Percentiles rank a stretch among this genome's conserved stretches.
These are phyloP conservation scores for Cotesia typhae DNA, from an alignment of 1,140 invertebrate genomes.

Conservation along the genomic window DNA sequence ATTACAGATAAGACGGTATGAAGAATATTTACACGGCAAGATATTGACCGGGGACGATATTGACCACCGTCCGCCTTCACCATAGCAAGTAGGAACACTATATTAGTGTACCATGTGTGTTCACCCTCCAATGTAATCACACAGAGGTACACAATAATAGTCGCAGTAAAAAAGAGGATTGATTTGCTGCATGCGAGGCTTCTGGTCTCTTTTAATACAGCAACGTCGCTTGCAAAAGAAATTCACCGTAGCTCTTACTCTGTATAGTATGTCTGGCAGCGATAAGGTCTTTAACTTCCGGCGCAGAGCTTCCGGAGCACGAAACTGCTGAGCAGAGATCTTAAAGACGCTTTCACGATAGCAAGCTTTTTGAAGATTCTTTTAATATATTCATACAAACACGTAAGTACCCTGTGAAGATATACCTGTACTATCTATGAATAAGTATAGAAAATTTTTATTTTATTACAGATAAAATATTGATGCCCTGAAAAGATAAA, in stretches of 20 bases:
- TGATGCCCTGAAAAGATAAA: too few relatives aligned
- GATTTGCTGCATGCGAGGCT: background rate
- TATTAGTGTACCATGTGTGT: background rate
- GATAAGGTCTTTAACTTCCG: slow-evolving; percentile 30
- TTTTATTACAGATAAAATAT: background rate
- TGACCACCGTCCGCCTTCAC: slow-evolving; percentile 55
- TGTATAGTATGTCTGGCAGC: slow-evolving; percentile 16
- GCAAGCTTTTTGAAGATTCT: slow-evolving; percentile 6
- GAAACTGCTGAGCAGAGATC: background rate
- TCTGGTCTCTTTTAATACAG: background rate
- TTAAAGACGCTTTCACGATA: slow-evolving; percentile 3
- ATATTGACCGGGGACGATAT: slow-evolving; percentile 61
- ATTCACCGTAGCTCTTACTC: background rate
- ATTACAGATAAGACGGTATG: slow-evolving; percentile 36
- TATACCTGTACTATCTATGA: background rate
- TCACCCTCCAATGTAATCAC: background rate
- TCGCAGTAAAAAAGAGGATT: background rate
- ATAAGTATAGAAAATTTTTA: background rate
- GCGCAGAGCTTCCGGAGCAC: slow-evolving; percentile 20
- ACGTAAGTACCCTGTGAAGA: background rate
- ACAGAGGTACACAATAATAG: background rate
- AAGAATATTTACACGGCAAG: slow-evolving; percentile 54
- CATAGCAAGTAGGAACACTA: background rate
- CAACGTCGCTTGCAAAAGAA: background rate
- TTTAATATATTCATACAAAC: background rate